A percentile compares a stretch with the other conserved stretches of the same genome.
Evolutionary conservation across 1,140 invertebrate genomes (phyloP).

Genomic region (Heterodera schachtii): DNA sequence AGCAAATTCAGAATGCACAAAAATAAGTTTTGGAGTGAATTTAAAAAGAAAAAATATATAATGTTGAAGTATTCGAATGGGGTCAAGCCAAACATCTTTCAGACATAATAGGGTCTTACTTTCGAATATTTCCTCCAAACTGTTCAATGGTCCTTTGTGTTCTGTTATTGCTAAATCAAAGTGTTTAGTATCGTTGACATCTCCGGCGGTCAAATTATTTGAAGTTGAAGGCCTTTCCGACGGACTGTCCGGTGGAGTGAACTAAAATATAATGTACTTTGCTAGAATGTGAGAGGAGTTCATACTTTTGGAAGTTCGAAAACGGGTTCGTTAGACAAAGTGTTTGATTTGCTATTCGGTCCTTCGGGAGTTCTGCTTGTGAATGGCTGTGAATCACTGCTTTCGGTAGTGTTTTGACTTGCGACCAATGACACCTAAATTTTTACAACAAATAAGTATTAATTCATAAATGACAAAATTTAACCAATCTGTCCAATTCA

Average conservation of each 20-base stretch:
- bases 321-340: not conserved
- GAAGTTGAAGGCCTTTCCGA: not conserved
- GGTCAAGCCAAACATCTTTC: too few relatives aligned
- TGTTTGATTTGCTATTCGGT: not conserved
- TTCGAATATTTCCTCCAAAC: too few relatives aligned
- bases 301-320: slow-evolving; percentile 20
- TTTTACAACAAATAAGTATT: not conserved
- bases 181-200: not conserved
- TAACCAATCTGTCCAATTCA: slow-evolving; percentile 39
- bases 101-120: too few relatives aligned
- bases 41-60: too few relatives aligned
- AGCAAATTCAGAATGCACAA: too few relatives aligned
- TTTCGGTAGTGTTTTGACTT: slow-evolving; percentile 27
- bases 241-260: slow-evolving; percentile 42
- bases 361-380: slow-evolving; percentile 1
- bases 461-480: not conserved
- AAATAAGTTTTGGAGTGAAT: too few relatives aligned
- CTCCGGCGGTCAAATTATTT: slow-evolving; percentile 6
- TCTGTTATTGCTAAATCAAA: too few relatives aligned
- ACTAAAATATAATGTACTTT: slow-evolving; percentile 26
- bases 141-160: too few relatives aligned
- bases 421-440: slow-evolving; percentile 36
- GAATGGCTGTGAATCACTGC: slow-evolving; percentile 1
- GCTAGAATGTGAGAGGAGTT: not conserved
- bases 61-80: too few relatives aligned